phyloP scores from a whole-genome alignment of 2,113 vertebrate species.

The Python bivittatus region DNA sequence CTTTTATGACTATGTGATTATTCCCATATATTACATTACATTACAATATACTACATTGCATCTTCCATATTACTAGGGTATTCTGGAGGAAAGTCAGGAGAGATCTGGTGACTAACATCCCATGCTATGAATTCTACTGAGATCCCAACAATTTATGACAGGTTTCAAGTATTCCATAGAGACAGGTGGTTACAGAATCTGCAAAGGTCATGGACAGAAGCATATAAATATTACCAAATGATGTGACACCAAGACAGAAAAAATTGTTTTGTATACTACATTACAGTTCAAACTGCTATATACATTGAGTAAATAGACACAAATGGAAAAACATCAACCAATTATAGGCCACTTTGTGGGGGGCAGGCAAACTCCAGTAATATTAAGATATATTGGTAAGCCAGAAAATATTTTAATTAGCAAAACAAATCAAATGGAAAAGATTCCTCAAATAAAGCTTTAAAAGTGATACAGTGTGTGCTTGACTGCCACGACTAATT shows the following conservation, averaged over 20 bases:
- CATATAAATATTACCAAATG: constrained; percentile 52
- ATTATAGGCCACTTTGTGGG: constrained; percentile 60
- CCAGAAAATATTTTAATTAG: constrained; percentile 81
- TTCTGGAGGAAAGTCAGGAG: not conserved
- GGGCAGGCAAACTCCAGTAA: constrained; percentile 61
- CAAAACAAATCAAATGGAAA: constrained; percentile 82
- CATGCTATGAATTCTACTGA: not conserved
- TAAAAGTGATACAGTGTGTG: constrained; percentile 79
- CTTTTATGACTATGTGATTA: not conserved
- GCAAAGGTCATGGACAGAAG: constrained; percentile 41
- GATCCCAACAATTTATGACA: not conserved
- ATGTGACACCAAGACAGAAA: constrained; percentile 58
- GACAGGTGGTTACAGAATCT: constrained; percentile 11
- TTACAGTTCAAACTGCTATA: constrained; percentile 52
- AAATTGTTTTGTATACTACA: constrained; percentile 54
- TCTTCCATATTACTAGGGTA: not conserved
- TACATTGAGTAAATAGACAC: constrained; percentile 57
- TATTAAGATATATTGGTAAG: constrained; percentile 77
- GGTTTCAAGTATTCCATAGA: constrained; percentile 1
- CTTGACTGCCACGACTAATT: constrained; percentile 84
- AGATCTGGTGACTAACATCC: not conserved
- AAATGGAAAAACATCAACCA: constrained; percentile 68
- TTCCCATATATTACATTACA: not conserved
- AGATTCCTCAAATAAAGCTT: constrained; percentile 81
- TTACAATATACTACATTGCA: not conserved